These are phyloP conservation scores for Sapajus apella DNA, from an alignment of 2,113 vertebrate species.

Conservation along the genomic window DNA sequence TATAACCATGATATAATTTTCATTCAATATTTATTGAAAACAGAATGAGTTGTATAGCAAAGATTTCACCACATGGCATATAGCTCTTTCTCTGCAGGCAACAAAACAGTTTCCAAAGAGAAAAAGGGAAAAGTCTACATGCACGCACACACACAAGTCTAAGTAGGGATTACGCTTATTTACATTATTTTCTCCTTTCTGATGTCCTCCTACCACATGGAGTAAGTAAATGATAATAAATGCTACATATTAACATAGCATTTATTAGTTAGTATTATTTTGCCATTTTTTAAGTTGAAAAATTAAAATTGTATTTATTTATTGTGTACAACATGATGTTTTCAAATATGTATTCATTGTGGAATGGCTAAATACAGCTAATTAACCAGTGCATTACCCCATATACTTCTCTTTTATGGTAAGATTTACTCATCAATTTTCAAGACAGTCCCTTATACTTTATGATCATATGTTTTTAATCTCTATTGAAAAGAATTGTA, in stretches of 20 bases:
- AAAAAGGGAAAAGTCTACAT: background rate
- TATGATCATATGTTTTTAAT: background rate
- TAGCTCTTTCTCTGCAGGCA: background rate
- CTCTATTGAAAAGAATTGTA: background rate
- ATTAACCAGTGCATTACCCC: background rate
- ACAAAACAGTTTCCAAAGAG: background rate
- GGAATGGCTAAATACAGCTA: background rate
- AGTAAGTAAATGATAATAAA: no score
- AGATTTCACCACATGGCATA: background rate
- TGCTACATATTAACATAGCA: background rate
- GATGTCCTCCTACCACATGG: background rate
- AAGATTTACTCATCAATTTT: background rate
- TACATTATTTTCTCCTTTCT: background rate
- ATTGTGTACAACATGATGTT: background rate
- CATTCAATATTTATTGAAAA: conserved; percentile 46
- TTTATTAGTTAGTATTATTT: conserved; percentile 6
- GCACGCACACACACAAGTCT: background rate
- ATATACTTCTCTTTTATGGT: background rate
- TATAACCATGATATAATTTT: background rate
- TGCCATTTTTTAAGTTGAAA: background rate
- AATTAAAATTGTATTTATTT: background rate
- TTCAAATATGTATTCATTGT: background rate
- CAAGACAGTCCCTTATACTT: background rate
- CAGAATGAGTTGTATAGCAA: background rate
- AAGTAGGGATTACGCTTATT: background rate